A percentile compares a stretch with the other conserved stretches of the same genome.
These are phyloP conservation scores for Anticlea derivata DNA, from an alignment of 2,888 invertebrate species.

Conservation along the genomic window DNA sequence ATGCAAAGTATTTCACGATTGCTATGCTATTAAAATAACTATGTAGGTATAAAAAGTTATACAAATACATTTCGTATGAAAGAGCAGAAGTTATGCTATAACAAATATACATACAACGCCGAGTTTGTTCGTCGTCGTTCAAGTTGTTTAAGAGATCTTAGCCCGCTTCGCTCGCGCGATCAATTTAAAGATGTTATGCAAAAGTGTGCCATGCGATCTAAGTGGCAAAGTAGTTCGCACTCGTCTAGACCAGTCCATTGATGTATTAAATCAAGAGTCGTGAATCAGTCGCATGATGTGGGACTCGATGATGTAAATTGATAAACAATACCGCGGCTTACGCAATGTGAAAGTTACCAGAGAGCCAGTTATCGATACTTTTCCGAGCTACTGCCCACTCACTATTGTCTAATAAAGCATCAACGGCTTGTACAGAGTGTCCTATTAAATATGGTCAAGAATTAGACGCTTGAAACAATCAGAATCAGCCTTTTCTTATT, in stretches of 20 bases:
- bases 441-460: not conserved
- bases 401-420: conserved; percentile 31
- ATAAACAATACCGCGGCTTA: conserved; percentile 60
- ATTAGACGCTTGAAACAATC: no score
- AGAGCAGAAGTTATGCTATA: no score
- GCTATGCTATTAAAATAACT: conserved; percentile 30
- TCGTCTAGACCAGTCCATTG: conserved; percentile 31
- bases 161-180: no score
- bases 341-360: conserved; percentile 67
- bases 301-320: conserved; percentile 59
- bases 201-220: no score
- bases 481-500: no score
- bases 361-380: conserved; percentile 54
- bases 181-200: no score
- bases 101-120: no score
- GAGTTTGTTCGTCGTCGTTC: no score
- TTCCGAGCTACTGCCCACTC: conserved; percentile 48
- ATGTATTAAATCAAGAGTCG: conserved; percentile 35
- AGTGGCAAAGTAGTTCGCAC: not conserved
- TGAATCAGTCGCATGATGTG: conserved; percentile 39
- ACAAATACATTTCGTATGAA: conserved; percentile 46
- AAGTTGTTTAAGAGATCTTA: no score
- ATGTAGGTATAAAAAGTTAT: conserved; percentile 34
- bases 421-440: conserved; percentile 4
- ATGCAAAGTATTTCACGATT: conserved; percentile 32